Evolutionary conservation across 2,888 invertebrate genomes (phyloP), one percentile per base, ranked within the genome.

Genomic region (Tetrapedia diversipes): DNA sequence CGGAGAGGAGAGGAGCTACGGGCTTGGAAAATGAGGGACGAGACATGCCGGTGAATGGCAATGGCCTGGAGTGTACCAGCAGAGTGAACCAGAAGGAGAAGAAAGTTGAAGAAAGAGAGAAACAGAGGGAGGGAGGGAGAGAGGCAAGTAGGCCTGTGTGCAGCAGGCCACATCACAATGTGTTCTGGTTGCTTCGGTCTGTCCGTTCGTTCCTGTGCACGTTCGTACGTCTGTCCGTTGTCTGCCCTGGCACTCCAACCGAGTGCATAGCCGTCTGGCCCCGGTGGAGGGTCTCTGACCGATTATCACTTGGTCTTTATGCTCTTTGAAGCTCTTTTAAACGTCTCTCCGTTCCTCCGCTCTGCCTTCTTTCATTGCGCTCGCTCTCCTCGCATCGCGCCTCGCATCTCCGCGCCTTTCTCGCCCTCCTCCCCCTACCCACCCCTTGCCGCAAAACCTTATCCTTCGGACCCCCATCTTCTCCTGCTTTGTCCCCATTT

Each of bases 301-400:
- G 89, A 89, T 89, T 89, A 89, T 89, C 89, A 88, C 88, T 87
- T 87, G 86, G 87, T 87, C 88, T 88, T 88, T 88, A 88, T 87
- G 84, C 80, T 86, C 88, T 88, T 88, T 88, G 87, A 88, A 86
- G 86, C 86, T 88, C 87, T 87, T 88, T 88, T 86, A 86, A 83
- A 82, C 79, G 54, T 64, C 75, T 68, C 81, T 76, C 61, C 54
- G 56, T 34, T 64, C 14, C 67, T 65, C 65, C 53, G 43, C 53
- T 65, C 74, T 65, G 69, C 69, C 77, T 78, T 63, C 66, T 77
- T 64, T 78, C 72, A 66, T 77, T 47, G 43, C 66, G 61, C 68
- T 73, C 64, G 34, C 63, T 68, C 63, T n/a, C 67, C 79, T 73
- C 72, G 66, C 75, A 72, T 73, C 56, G 76, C 53, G 34, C 60